phyloP scores from a whole-genome alignment of 2,888 invertebrate species.

The Lepidochrysops patricia region DNA sequence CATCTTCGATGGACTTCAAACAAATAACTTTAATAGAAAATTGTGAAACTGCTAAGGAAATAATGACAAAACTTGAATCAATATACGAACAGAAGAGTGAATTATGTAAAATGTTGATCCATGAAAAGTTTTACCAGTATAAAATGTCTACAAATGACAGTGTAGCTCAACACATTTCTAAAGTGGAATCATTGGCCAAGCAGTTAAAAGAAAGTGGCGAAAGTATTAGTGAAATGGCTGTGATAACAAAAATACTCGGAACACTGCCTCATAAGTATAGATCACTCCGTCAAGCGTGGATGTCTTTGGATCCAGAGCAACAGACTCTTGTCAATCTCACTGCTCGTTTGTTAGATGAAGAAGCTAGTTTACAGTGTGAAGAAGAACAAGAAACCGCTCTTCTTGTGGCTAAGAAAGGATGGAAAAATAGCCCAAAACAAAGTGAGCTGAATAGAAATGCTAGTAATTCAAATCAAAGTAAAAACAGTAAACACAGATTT shows the following conservation, averaged over 20 bases:
- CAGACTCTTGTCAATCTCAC: no score
- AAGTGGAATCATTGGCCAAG: conserved; percentile 22
- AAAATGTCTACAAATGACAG: conserved; percentile 20
- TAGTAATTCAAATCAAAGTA: no score
- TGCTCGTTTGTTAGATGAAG: no score
- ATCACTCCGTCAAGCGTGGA: conserved; percentile 28
- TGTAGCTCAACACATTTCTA: conserved; percentile 22
- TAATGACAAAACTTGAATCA: no score
- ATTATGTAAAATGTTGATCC: conserved; percentile 24
- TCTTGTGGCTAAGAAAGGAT: conserved; percentile 20
- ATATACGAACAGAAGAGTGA: no score
- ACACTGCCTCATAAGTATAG: conserved; percentile 27
- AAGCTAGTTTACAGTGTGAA: conserved; percentile 14
- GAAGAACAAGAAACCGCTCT: conserved; percentile 25
- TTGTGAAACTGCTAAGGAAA: no score
- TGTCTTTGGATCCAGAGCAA: conserved; percentile 26
- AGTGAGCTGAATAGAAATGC: conserved; percentile 10
- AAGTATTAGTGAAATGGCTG: conserved; percentile 27
- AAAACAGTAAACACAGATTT: no score
- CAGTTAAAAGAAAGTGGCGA: conserved; percentile 13
- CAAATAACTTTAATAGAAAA: no score
- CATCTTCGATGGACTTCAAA: no score
- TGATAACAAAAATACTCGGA: conserved; percentile 30
- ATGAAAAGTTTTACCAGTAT: conserved; percentile 23
- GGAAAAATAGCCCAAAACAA: conserved; percentile 6